These are phyloP conservation scores for Caenorhabditis auriculariae DNA, from an alignment of 2,888 invertebrate genomes.

Conservation along the genomic window DNA sequence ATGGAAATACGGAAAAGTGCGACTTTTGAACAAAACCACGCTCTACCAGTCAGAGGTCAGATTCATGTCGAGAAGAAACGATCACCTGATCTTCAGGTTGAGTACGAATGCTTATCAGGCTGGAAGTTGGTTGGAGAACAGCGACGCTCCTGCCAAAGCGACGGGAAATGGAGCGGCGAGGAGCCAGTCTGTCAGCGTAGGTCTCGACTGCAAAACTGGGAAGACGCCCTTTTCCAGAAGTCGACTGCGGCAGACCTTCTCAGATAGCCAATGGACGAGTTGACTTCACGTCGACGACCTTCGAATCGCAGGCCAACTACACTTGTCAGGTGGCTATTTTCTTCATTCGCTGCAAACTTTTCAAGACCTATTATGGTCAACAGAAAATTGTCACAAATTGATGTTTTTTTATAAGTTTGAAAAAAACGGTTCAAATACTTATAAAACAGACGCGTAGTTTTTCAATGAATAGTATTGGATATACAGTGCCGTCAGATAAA, in stretches of 20 bases:
- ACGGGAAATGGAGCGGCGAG: constrained; percentile 41
- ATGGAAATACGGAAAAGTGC: constrained; percentile 31
- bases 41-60: constrained; percentile 18
- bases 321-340: too few species aligned
- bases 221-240: constrained; percentile 14
- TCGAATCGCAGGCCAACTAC: constrained; percentile 44
- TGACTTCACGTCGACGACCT: constrained; percentile 30
- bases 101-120: constrained; percentile 46
- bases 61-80: too few species aligned
- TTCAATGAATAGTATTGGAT: too few species aligned
- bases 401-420: too few species aligned
- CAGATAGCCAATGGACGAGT: constrained; percentile 43
- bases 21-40: constrained; percentile 31
- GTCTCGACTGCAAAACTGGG: not conserved
- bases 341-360: too few species aligned
- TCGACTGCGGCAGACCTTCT: constrained; percentile 46
- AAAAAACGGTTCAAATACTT: too few species aligned
- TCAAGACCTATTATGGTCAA: too few species aligned
- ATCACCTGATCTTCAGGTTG: constrained; percentile 26
- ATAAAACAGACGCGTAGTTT: too few species aligned
- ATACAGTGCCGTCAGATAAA: too few species aligned
- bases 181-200: constrained; percentile 37
- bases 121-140: constrained; percentile 21
- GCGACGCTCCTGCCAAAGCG: constrained; percentile 37
- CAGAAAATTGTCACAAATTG: too few species aligned